A percentile compares a stretch with the other conserved stretches of the same genome.
Evolutionary conservation across 2,113 vertebrate genomes (phyloP).

Genomic region (Pangasianodon hypophthalmus): DNA sequence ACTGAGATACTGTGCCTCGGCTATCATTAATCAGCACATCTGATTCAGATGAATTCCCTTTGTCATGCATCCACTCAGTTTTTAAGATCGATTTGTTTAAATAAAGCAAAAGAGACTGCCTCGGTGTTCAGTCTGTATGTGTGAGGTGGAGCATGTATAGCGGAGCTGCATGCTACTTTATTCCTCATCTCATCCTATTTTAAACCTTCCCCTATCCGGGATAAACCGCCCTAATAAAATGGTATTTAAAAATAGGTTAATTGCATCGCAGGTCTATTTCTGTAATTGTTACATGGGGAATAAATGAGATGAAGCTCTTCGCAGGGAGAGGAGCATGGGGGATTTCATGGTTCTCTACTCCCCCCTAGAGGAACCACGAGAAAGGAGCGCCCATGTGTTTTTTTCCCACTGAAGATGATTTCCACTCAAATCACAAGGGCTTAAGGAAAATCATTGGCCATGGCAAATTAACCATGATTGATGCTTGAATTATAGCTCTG

Average conservation of each 20-base stretch:
- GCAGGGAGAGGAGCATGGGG: not conserved
- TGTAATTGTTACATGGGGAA: slow-evolving; percentile 63
- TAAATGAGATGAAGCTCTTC: slow-evolving; percentile 44
- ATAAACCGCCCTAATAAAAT: slow-evolving; percentile 64
- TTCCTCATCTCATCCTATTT: slow-evolving; percentile 59
- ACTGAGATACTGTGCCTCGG: slow-evolving; percentile 3
- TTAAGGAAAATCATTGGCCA: slow-evolving; percentile 50
- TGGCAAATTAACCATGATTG: slow-evolving; percentile 44
- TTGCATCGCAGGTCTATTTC: slow-evolving; percentile 60
- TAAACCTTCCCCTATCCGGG: slow-evolving; percentile 60
- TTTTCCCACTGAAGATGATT: slow-evolving; percentile 37
- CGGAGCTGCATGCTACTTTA: slow-evolving; percentile 56
- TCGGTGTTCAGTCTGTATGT: slow-evolving; percentile 21
- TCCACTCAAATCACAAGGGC: slow-evolving; percentile 45
- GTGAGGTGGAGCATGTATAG: slow-evolving; percentile 40
- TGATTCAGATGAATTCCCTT: slow-evolving; percentile 26
- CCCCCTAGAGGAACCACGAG: slow-evolving; percentile 63
- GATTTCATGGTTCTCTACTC: slow-evolving; percentile 57
- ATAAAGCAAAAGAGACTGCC: slow-evolving; percentile 40
- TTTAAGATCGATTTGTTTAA: slow-evolving; percentile 50
- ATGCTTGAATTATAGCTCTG: slow-evolving; percentile 45
- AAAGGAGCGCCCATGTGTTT: slow-evolving; percentile 9
- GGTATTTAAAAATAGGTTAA: slow-evolving; percentile 67
- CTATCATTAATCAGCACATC: slow-evolving; percentile 28
- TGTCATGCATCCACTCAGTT: slow-evolving; percentile 22